Evolutionary conservation across 2,113 vertebrate species (phyloP).

Genomic region (Eudorcas thomsonii): DNA sequence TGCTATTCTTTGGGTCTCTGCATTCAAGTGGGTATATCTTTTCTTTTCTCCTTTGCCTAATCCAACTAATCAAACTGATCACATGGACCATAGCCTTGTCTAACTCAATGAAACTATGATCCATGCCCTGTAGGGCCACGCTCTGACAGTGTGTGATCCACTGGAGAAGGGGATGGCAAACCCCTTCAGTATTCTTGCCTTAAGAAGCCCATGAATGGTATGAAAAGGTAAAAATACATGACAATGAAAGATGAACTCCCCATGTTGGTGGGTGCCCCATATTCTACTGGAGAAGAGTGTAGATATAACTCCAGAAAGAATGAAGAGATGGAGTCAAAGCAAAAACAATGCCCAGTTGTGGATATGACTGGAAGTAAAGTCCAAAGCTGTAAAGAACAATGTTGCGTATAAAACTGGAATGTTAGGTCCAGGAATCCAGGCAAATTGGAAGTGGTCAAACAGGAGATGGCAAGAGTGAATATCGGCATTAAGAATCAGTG

Average conservation of each 20-base stretch:
- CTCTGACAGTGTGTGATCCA: background rate
- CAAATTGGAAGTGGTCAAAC: background rate
- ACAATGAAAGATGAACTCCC: background rate
- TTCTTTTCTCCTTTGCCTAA: background rate
- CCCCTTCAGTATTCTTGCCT: background rate
- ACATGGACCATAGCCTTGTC: background rate
- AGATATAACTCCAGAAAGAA: background rate
- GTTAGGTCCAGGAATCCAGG: background rate
- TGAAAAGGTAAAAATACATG: background rate
- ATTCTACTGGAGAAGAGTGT: background rate
- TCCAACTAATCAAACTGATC: background rate
- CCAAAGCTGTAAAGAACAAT: background rate
- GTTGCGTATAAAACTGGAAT: background rate
- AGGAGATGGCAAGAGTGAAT: background rate
- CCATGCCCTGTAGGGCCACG: background rate
- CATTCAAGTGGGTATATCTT: background rate
- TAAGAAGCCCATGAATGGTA: background rate
- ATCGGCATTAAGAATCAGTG: background rate
- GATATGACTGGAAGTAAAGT: background rate
- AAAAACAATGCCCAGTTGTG: background rate
- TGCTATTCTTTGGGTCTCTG: background rate
- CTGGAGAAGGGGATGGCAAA: background rate
- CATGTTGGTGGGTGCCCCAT: background rate
- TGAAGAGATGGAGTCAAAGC: background rate
- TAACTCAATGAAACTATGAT: background rate